A percentile compares a stretch with the other conserved stretches of the same genome.
Conservation (phyloP, 2,113 vertebrate genomes). For the Trogon melanurus region DNA sequence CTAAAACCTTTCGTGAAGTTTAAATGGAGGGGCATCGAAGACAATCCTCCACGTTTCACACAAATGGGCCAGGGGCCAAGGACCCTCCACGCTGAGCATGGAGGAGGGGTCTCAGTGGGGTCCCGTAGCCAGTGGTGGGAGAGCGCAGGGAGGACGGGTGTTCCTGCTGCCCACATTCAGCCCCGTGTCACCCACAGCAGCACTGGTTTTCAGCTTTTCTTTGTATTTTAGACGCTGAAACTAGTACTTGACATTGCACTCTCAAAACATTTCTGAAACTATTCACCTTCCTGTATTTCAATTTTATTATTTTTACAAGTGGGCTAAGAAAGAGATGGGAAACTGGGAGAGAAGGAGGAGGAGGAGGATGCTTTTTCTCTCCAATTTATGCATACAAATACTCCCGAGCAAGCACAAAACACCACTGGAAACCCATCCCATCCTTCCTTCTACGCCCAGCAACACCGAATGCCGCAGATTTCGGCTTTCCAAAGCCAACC, state of each 20-base stretch:
- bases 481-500: background rate
- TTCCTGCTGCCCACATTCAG: background rate
- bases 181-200: background rate
- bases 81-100: fast-evolving
- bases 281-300: background rate
- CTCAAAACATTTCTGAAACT: background rate
- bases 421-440: background rate
- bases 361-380: background rate
- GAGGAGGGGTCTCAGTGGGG: background rate
- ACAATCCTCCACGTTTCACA: background rate
- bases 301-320: background rate
- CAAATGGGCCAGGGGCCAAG: background rate
- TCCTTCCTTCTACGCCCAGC: background rate
- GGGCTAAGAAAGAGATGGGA: background rate
- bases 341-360: background rate
- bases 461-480: fast-evolving
- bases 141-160: background rate
- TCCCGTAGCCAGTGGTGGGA: background rate
- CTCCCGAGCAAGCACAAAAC: background rate
- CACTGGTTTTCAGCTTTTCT: background rate
- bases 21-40: background rate
- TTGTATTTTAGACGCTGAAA: background rate
- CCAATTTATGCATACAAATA: background rate
- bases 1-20: background rate
- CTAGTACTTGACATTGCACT: background rate